phyloP scores from a whole-genome alignment of 2,113 vertebrate genomes.

The Rhineura floridana region DNA sequence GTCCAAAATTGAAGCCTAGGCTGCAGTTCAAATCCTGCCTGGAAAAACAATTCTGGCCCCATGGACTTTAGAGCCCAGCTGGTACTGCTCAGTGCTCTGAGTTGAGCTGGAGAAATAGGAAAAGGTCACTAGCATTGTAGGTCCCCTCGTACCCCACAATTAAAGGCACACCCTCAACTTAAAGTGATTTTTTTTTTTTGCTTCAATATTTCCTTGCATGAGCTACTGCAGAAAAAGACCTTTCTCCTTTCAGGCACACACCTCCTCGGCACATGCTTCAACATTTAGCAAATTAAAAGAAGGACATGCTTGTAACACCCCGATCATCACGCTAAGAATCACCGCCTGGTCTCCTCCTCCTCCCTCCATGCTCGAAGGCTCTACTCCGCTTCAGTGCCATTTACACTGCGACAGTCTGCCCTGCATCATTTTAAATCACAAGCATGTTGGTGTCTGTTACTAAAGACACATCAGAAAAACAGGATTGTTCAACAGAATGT shows the following conservation, averaged over 20 bases:
- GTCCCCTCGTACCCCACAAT: too few relatives aligned
- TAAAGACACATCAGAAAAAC: neutral
- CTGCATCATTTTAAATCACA: neutral
- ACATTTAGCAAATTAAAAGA: neutral
- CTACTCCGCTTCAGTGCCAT: neutral
- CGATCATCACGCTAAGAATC: neutral
- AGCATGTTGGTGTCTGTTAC: neutral
- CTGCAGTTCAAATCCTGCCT: neutral
- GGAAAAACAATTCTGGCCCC: neutral
- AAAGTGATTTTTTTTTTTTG: too few relatives aligned
- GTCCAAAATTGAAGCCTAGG: neutral
- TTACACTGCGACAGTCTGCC: neutral
- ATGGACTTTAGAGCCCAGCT: neutral
- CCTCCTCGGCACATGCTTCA: too few relatives aligned
- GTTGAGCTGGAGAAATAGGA: neutral
- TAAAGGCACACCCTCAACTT: too few relatives aligned
- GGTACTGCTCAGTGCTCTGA: neutral
- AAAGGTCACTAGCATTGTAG: neutral
- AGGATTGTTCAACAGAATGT: neutral
- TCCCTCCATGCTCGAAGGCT: rapidly evolving
- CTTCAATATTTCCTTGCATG: neutral
- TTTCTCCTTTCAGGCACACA: neutral
- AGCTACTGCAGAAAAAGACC: neutral
- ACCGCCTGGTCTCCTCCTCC: neutral
- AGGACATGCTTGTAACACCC: neutral